Evolutionary conservation across 2,113 vertebrate species (phyloP), one percentile per base, ranked within the genome.

Genomic region (Oncorhynchus masou): DNA sequence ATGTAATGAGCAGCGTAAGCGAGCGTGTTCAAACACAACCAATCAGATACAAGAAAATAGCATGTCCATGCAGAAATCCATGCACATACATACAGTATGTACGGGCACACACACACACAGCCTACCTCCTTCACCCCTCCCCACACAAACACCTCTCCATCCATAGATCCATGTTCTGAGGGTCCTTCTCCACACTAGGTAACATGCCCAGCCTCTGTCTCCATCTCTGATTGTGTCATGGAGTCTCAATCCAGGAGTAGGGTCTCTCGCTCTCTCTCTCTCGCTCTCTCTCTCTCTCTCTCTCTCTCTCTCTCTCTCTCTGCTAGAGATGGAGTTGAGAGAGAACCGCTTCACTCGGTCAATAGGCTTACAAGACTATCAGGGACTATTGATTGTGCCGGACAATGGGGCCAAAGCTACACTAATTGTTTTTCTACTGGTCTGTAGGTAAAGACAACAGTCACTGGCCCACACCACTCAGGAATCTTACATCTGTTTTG

Each of bases 361-460:
- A 93, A 93, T 92, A 92, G 88, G 90, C 89, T 91, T 87, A 91
- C 87, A 89, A 91, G 87, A 87, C 86, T 88, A 92, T 92, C 90
- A 89, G 90, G 88, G 88, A 91, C 86, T 91, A 93, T 93, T 88
- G 91, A 93, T 92, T 85, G 83, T 86, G 84, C 83, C 73, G 81
- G 89, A 92, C 88, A 90, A 90, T 89, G 89, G 82, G 83, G 90
- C 88, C 86, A 91, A 87, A 87, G 81, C 88, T 89, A 86, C 91
- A 91, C 91, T 92, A 93, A 93, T 92, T 93, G 92, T 93, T 93
- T 93, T 90, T 93, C 90, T 92, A 90, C 90, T 90, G 88, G 90
- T 87, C 91, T 86, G 89, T 90, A 54, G 91, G 91, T 91, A 91
- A 91, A 92, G 87, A 91, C 90, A 91, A 92, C 90, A 87, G 88